Conservation (phyloP, 2,888 invertebrate genomes). For the Euproctis similis region DNA sequence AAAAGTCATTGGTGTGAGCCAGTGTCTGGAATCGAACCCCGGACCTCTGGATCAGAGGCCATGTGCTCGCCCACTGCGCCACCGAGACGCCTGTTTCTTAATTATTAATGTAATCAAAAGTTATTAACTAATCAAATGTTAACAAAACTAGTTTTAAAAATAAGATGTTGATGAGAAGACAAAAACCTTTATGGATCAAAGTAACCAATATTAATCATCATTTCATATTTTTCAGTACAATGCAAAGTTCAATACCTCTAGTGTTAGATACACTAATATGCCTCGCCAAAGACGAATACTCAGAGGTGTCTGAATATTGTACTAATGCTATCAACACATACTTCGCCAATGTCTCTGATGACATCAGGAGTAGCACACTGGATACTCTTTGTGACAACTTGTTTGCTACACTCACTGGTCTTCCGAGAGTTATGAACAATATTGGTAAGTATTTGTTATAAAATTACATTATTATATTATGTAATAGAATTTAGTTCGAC, state of each 20-base stretch:
- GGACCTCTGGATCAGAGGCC: too few relatives aligned
- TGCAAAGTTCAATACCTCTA: constrained; percentile 76
- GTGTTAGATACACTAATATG: constrained; percentile 81
- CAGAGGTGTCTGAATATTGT: constrained; percentile 65
- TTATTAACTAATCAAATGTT: too few relatives aligned
- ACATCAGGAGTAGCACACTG: constrained; percentile 47
- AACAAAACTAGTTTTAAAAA: too few relatives aligned
- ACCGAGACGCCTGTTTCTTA: too few relatives aligned
- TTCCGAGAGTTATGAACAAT: constrained; percentile 81
- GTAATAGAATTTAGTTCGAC: too few relatives aligned
- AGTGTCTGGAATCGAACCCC: too few relatives aligned
- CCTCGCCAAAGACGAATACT: constrained; percentile 79
- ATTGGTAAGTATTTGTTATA: constrained; percentile 54
- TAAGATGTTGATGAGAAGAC: too few relatives aligned
- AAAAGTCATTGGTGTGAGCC: too few relatives aligned
- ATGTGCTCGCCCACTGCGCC: too few relatives aligned
- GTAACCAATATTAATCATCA: background rate
- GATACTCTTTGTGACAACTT: constrained; percentile 78
- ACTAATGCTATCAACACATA: constrained; percentile 48
- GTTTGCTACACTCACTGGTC: constrained; percentile 69
- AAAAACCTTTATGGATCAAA: too few relatives aligned
- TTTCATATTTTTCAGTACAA: constrained; percentile 62
- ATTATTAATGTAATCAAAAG: too few relatives aligned
- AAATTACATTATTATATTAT: too few relatives aligned
- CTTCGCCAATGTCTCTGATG: constrained; percentile 36